These are phyloP conservation scores for Globodera ellingtonae DNA, from an alignment of 1,140 invertebrate species.

Conservation along the genomic window DNA sequence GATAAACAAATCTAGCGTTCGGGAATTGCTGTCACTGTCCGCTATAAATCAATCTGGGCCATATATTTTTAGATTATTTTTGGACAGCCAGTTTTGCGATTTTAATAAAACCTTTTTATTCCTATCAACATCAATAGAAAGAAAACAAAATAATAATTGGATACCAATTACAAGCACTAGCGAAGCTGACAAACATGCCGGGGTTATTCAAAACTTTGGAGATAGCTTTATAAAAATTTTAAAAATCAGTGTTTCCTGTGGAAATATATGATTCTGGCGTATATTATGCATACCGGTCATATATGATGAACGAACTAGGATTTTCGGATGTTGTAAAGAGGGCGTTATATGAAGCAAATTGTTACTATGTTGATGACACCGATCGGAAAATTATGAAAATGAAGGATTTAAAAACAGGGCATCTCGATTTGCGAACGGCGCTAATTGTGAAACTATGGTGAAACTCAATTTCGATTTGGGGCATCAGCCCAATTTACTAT, in stretches of 20 bases:
- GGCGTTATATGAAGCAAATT: constrained; percentile 3
- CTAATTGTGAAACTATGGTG: background rate
- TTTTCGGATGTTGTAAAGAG: background rate
- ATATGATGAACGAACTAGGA: constrained; percentile 2
- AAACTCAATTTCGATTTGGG: constrained; percentile 36
- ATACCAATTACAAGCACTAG: too few species aligned
- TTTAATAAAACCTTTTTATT: background rate
- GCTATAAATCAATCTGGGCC: constrained; percentile 14
- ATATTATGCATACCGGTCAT: too few species aligned
- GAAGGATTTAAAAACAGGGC: background rate
- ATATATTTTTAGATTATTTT: background rate
- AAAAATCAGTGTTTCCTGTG: too few species aligned
- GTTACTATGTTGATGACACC: background rate
- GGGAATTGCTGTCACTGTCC: background rate
- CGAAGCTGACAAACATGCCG: too few species aligned
- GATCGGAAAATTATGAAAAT: background rate
- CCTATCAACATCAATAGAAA: background rate
- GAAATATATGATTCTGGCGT: too few species aligned
- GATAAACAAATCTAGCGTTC: background rate
- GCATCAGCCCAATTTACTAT: constrained; percentile 24
- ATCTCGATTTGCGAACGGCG: background rate
- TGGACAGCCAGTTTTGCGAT: background rate
- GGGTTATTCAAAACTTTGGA: too few species aligned
- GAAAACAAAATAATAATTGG: background rate
- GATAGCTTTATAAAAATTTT: too few species aligned